Conservation (phyloP, 2,113 vertebrate species). For the Cavia aperea region DNA sequence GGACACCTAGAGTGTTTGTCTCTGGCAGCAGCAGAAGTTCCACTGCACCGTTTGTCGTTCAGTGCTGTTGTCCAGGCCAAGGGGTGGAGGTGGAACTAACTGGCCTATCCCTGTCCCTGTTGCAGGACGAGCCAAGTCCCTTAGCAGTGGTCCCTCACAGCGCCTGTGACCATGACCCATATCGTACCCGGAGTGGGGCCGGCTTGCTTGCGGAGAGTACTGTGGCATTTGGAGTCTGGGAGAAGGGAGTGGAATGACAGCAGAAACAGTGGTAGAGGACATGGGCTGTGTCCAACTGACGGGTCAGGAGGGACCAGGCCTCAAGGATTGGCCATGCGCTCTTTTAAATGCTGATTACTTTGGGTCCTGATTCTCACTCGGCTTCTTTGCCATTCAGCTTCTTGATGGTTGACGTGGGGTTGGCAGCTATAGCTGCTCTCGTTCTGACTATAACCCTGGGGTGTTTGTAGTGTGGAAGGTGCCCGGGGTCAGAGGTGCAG, state of each 20-base stretch:
- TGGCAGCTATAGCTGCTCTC: background rate
- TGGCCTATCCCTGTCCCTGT: background rate
- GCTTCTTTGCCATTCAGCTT: background rate
- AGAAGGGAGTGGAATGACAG: background rate
- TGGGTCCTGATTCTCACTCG: background rate
- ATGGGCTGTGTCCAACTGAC: fast-evolving
- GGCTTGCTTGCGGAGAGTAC: background rate
- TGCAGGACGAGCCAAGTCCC: background rate
- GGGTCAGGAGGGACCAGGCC: no score
- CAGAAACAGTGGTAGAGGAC: background rate
- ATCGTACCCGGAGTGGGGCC: background rate
- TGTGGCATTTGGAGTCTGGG: fast-evolving
- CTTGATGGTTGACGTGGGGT: background rate
- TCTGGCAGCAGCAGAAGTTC: background rate
- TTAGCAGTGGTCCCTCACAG: background rate
- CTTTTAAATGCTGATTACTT: background rate
- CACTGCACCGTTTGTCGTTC: fast-evolving
- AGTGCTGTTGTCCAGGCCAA: no score
- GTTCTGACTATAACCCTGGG: background rate
- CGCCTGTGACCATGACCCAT: fast-evolving
- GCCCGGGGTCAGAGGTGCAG: background rate
- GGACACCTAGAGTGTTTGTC: background rate
- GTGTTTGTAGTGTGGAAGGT: background rate
- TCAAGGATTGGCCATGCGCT: fast-evolving
- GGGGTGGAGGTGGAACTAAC: no score